Evolutionary conservation across 2,888 invertebrate species (phyloP).

Genomic region (Molorchus minor): DNA sequence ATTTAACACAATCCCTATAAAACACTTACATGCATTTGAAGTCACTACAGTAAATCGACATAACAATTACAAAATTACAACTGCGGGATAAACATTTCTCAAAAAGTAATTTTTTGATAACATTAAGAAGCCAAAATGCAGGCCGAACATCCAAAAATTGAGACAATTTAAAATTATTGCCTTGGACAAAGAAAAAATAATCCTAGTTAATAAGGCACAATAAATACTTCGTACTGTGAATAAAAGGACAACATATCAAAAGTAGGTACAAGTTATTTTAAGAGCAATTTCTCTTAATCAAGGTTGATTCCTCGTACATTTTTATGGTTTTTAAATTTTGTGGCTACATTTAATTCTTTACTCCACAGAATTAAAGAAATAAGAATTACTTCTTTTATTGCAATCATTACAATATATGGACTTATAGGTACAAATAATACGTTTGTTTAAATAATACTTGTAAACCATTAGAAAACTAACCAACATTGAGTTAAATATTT

Average conservation of each 20-base stretch:
- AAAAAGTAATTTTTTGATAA: neutral
- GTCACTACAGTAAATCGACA: neutral
- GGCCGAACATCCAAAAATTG: conserved; percentile 16
- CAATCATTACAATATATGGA: neutral
- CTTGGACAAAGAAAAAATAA: conserved; percentile 2
- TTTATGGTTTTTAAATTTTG: neutral
- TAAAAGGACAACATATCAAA: conserved; percentile 10
- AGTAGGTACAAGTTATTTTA: neutral
- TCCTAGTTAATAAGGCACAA: conserved; percentile 9
- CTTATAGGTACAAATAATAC: too few species aligned
- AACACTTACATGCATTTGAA: conserved; percentile 5
- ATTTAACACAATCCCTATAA: neutral
- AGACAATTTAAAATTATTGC: neutral
- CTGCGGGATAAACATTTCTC: conserved; percentile 5
- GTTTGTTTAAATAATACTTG: too few species aligned
- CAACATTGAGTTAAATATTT: too few species aligned
- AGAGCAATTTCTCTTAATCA: neutral
- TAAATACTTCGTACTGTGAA: conserved; percentile 15
- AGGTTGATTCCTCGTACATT: neutral
- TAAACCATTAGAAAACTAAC: too few species aligned
- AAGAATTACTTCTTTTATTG: neutral
- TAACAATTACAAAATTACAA: neutral
- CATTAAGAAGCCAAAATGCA: neutral
- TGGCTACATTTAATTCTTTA: neutral
- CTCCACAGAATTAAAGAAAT: neutral